Conservation (phyloP, 2,797 vertebrate genomes). For the Oreochromis mossambicus region DNA sequence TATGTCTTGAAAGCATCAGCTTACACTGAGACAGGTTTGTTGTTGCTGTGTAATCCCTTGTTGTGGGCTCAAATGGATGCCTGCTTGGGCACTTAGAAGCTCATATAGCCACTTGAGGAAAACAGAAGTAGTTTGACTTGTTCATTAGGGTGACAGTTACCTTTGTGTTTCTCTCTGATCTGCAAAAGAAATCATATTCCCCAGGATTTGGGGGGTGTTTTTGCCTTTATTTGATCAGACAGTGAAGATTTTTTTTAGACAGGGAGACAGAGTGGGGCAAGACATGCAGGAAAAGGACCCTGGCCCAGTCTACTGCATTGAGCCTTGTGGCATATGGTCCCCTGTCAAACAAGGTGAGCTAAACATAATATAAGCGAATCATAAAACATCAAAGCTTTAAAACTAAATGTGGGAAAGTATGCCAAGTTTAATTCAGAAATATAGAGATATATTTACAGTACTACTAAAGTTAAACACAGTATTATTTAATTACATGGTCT, state of each 20-base stretch:
- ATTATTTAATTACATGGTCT: slow-evolving; percentile 1
- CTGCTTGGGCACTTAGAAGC: slow-evolving; percentile 35
- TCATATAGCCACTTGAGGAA: slow-evolving; percentile 64
- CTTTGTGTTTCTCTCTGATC: slow-evolving; percentile 18
- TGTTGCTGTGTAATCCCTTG: slow-evolving; percentile 71
- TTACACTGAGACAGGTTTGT: slow-evolving; percentile 53
- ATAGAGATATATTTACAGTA: not conserved
- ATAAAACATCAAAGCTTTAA: not conserved
- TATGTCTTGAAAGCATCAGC: slow-evolving; percentile 30
- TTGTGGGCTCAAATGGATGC: slow-evolving; percentile 60
- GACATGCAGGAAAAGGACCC: not conserved
- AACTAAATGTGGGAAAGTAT: not conserved
- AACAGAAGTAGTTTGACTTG: slow-evolving; percentile 46
- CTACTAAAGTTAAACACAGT: not conserved
- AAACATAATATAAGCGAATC: not conserved
- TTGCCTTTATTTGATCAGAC: not conserved
- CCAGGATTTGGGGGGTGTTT: not conserved
- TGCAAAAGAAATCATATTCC: not conserved
- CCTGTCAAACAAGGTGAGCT: not conserved
- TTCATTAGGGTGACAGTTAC: slow-evolving; percentile 16
- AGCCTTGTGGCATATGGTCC: not conserved
- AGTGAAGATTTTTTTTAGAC: not conserved
- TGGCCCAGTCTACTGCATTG: not conserved
- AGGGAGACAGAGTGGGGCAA: not conserved
- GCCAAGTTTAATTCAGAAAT: not conserved